A percentile compares a stretch with the other conserved stretches of the same genome.
Evolutionary conservation across 1,140 invertebrate genomes (phyloP).

Genomic region (Aphelenchoides fujianensis): DNA sequence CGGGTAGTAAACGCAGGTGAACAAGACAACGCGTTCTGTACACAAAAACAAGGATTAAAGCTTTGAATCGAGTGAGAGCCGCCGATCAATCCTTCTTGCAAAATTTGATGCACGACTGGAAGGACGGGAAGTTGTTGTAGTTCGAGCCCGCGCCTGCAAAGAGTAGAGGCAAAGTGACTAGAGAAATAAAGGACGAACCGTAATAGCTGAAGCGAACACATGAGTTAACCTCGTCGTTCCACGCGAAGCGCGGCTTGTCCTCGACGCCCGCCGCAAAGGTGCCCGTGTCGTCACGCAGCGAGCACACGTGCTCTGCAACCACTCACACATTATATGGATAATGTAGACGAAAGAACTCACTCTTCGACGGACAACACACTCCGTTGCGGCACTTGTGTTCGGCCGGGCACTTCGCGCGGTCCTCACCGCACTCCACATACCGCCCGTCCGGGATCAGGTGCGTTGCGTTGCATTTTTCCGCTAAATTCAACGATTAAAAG

Average conservation of each 20-base stretch:
- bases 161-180: not conserved
- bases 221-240: constrained; percentile 43
- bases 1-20: not conserved
- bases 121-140: not conserved
- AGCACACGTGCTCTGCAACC: constrained; percentile 43
- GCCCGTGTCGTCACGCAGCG: constrained; percentile 45
- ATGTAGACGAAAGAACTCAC: constrained; percentile 20
- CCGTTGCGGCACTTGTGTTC: constrained; percentile 37
- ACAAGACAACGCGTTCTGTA: not conserved
- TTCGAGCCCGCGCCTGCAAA: not conserved
- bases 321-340: not conserved
- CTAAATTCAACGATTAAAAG: constrained; percentile 25
- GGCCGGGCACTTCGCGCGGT: constrained; percentile 33
- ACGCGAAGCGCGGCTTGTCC: constrained; percentile 49
- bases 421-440: constrained; percentile 36
- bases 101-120: not conserved
- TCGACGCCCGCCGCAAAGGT: constrained; percentile 49
- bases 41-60: not conserved
- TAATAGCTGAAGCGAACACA: constrained; percentile 50
- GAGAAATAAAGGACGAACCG: constrained; percentile 13
- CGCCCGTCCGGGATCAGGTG: constrained; percentile 47
- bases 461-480: constrained; percentile 39
- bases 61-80: not conserved
- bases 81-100: not conserved
- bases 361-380: constrained; percentile 48